Percentiles rank a stretch among this genome's conserved stretches.
These are phyloP conservation scores for Hypsibius dujardini DNA, from an alignment of 1,140 invertebrate species.

Conservation along the genomic window DNA sequence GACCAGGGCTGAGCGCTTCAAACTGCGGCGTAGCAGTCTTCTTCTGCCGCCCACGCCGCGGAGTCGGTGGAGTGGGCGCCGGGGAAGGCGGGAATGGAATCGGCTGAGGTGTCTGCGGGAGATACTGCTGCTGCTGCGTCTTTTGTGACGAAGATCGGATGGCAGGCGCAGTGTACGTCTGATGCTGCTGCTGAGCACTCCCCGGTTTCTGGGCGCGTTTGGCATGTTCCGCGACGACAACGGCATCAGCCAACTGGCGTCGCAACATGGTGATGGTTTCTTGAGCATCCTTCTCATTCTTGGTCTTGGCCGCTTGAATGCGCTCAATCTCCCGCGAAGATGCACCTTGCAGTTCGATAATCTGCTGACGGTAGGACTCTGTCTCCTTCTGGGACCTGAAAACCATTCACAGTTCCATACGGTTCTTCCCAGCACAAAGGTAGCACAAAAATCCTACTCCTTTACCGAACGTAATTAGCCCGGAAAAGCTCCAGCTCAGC, in stretches of 20 bases:
- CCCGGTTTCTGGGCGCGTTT: background rate
- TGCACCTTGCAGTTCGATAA: constrained; percentile 5
- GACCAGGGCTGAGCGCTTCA: background rate
- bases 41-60: background rate
- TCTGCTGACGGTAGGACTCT: background rate
- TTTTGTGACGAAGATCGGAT: background rate
- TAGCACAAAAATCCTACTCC: too few species aligned
- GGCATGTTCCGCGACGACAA: background rate
- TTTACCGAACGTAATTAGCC: background rate
- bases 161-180: background rate
- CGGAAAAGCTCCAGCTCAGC: background rate
- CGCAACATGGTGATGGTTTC: background rate
- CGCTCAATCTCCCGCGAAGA: background rate
- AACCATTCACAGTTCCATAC: too few species aligned
- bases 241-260: background rate
- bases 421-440: too few species aligned
- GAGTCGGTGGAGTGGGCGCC: background rate
- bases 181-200: too few species aligned
- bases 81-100: background rate
- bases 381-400: background rate
- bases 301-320: background rate
- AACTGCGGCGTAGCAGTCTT: background rate
- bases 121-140: background rate
- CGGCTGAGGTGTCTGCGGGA: background rate
- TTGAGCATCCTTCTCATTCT: background rate